A percentile compares a stretch with the other conserved stretches of the same genome.
phyloP scores from a whole-genome alignment of 2,113 vertebrate species.

The Sylvilagus bachmani region DNA sequence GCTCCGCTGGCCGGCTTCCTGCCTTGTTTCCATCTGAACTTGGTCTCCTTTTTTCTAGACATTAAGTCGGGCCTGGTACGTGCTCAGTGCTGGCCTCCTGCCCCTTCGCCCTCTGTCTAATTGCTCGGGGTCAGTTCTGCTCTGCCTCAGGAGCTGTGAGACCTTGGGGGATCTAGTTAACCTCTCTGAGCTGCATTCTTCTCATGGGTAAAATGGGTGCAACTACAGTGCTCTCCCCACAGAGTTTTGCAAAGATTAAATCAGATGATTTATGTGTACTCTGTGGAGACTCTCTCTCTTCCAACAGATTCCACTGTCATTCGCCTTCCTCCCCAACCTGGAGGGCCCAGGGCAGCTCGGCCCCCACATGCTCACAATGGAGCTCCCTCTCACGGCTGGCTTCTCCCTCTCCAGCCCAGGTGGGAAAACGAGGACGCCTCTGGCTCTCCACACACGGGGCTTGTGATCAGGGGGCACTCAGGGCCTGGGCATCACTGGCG shows the following conservation, averaged over 20 bases:
- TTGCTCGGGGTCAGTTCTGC: background rate
- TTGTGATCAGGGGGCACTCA: background rate
- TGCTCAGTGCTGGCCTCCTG: constrained; percentile 20
- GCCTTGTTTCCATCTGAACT: background rate
- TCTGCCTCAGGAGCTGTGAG: background rate
- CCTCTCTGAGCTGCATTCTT: background rate
- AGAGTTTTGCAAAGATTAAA: background rate
- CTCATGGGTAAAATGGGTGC: background rate
- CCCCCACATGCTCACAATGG: background rate
- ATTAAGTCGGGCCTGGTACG: background rate
- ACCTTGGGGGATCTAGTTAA: background rate
- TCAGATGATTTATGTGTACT: accelerated
- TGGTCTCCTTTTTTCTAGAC: background rate
- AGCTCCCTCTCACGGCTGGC: background rate
- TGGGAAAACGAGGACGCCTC: background rate
- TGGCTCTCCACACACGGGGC: background rate
- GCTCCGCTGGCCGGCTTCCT: constrained; percentile 5
- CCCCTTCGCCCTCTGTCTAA: background rate
- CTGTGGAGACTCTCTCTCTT: background rate
- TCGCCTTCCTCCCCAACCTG: background rate
- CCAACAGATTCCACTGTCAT: background rate
- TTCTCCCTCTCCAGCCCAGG: background rate
- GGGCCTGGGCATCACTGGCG: background rate
- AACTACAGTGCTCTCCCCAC: background rate
- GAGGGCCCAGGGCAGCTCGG: background rate